Conservation (phyloP, 2,797 vertebrate species). For the Aphelocoma californica region DNA sequence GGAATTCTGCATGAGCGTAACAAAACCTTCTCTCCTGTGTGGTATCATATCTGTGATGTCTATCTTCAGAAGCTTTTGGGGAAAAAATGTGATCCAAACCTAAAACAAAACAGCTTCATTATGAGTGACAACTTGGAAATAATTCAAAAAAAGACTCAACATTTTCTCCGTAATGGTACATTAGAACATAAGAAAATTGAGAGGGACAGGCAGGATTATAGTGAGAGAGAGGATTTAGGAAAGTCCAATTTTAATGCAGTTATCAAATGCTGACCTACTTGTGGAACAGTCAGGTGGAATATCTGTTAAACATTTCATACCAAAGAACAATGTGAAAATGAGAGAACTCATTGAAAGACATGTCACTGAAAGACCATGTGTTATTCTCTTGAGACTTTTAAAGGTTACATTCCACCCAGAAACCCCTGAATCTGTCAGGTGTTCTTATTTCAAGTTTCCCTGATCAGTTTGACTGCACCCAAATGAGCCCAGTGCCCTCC, state of each 20-base stretch:
- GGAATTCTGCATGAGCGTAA: neutral
- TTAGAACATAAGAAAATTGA: slow-evolving; percentile 1
- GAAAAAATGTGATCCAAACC: neutral
- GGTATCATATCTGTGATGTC: neutral
- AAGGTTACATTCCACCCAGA: slow-evolving; percentile 2
- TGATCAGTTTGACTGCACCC: neutral
- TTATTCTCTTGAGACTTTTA: neutral
- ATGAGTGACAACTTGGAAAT: neutral
- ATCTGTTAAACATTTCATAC: neutral
- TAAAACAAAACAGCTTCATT: neutral
- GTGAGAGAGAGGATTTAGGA: slow-evolving; percentile 23
- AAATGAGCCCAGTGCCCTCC: neutral
- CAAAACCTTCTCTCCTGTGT: neutral
- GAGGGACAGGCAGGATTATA: slow-evolving; percentile 19
- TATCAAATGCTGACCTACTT: slow-evolving; percentile 62
- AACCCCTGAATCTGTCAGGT: neutral
- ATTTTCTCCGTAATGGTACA: neutral
- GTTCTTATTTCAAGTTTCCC: neutral
- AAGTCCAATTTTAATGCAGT: slow-evolving; percentile 40
- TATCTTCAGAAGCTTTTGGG: neutral
- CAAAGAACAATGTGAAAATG: slow-evolving; percentile 43
- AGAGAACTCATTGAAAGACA: slow-evolving; percentile 15
- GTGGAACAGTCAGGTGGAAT: slow-evolving; percentile 46
- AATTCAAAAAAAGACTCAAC: neutral
- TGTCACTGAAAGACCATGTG: neutral